A percentile compares a stretch with the other conserved stretches of the same genome.
Conservation (phyloP, 2,888 invertebrate genomes). For the Tetranychus truncatus region DNA sequence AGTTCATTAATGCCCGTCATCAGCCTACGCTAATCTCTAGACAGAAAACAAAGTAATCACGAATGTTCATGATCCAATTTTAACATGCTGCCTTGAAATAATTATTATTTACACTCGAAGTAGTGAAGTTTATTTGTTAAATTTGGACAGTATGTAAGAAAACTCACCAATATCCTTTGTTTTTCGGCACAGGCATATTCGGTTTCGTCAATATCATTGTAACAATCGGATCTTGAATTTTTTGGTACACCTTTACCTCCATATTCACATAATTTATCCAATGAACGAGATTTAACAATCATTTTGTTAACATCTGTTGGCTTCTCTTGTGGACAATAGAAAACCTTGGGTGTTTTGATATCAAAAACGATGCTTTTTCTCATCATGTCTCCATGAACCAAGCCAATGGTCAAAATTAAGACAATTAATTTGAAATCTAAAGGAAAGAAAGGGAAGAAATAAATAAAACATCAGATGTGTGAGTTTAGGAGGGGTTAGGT, state of each 20-base stretch:
- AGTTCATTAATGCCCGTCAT: background rate
- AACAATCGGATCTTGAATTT: slow-evolving; percentile 57
- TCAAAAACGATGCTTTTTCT: slow-evolving; percentile 58
- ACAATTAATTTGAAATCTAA: background rate
- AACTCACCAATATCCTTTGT: slow-evolving; percentile 50
- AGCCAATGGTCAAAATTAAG: background rate
- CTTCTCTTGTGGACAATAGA: slow-evolving; percentile 57
- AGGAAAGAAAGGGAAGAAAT: background rate
- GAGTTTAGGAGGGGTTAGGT: background rate
- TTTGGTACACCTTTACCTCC: slow-evolving; percentile 46
- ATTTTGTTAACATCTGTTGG: slow-evolving; percentile 50
- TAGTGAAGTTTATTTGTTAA: background rate
- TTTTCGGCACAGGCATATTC: slow-evolving; percentile 63
- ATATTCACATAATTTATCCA: slow-evolving; percentile 53
- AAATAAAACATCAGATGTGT: background rate
- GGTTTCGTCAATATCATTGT: slow-evolving; percentile 57
- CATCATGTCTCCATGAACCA: slow-evolving; percentile 43
- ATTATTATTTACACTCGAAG: background rate
- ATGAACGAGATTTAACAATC: slow-evolving; percentile 41
- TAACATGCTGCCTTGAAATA: background rate
- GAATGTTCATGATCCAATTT: background rate
- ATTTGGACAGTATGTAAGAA: no score
- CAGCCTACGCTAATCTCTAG: background rate
- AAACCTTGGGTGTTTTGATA: slow-evolving; percentile 57
- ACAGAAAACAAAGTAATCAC: background rate